A percentile compares a stretch with the other conserved stretches of the same genome.
These are phyloP conservation scores for Narcine bancroftii DNA, from an alignment of 2,113 vertebrate genomes.

Conservation along the genomic window DNA sequence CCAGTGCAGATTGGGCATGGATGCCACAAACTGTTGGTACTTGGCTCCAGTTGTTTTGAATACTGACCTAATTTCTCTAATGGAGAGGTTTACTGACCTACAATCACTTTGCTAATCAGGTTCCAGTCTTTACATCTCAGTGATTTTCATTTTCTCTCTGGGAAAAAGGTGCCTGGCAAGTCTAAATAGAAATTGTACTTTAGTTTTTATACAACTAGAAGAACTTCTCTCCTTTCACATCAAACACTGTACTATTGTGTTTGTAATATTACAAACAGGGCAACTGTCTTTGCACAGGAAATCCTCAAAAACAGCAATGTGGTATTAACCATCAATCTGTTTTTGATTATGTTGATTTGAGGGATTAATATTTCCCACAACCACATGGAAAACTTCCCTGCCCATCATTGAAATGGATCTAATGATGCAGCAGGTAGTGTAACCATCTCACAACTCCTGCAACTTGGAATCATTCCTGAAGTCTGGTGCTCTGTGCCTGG, in stretches of 20 bases:
- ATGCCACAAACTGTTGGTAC: not conserved
- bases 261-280: not conserved
- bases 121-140: not conserved
- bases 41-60: not conserved
- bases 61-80: not conserved
- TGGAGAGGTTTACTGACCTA: conserved; percentile 12
- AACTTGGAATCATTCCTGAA: too few relatives aligned
- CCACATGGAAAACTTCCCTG: too few relatives aligned
- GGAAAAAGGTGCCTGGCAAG: not conserved
- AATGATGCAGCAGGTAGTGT: too few relatives aligned
- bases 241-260: not conserved
- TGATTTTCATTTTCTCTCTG: not conserved
- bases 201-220: not conserved
- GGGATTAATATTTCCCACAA: too few relatives aligned
- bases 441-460: too few relatives aligned
- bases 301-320: not conserved
- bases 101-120: not conserved
- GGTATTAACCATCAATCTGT: too few relatives aligned
- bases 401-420: too few relatives aligned
- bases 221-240: not conserved
- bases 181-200: too few relatives aligned
- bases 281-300: not conserved
- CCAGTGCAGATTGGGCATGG: not conserved
- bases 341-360: too few relatives aligned
- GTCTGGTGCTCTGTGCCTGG: too few relatives aligned